Percentiles rank a stretch among this genome's conserved stretches.
Conservation (phyloP, 2,113 vertebrate genomes). For the Pachyramphus minor region DNA sequence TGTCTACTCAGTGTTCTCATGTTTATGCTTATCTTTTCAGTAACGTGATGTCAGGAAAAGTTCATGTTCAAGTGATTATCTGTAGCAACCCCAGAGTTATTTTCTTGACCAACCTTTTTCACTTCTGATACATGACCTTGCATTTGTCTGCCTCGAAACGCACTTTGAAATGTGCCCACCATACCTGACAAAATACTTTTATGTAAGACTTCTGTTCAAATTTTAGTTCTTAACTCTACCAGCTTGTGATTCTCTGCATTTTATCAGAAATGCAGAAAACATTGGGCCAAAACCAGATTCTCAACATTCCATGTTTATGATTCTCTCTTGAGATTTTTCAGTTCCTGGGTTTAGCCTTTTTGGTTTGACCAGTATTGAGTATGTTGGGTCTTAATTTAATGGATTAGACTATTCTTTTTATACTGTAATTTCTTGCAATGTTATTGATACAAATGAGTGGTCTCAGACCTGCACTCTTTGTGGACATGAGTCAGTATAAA, state of each 20-base stretch:
- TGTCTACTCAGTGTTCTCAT: neutral
- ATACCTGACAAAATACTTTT: neutral
- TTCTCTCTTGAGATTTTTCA: neutral
- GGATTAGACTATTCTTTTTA: neutral
- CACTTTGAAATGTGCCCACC: neutral
- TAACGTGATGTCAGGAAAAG: neutral
- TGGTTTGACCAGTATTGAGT: neutral
- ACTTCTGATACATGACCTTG: neutral
- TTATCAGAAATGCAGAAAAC: neutral
- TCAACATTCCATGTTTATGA: neutral
- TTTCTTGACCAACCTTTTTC: neutral
- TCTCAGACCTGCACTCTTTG: neutral
- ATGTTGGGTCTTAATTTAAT: neutral
- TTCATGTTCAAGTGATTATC: neutral
- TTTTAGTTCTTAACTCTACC: neutral
- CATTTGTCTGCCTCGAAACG: neutral
- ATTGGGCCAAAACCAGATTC: neutral
- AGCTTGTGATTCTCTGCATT: neutral
- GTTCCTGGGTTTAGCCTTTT: neutral
- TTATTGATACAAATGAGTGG: neutral
- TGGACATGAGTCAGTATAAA: neutral
- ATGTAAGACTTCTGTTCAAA: neutral
- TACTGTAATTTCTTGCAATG: neutral
- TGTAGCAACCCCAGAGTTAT: neutral
- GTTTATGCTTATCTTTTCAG: neutral